Conservation (phyloP, 1,140 invertebrate genomes). For the Drosophila oshimai region DNA sequence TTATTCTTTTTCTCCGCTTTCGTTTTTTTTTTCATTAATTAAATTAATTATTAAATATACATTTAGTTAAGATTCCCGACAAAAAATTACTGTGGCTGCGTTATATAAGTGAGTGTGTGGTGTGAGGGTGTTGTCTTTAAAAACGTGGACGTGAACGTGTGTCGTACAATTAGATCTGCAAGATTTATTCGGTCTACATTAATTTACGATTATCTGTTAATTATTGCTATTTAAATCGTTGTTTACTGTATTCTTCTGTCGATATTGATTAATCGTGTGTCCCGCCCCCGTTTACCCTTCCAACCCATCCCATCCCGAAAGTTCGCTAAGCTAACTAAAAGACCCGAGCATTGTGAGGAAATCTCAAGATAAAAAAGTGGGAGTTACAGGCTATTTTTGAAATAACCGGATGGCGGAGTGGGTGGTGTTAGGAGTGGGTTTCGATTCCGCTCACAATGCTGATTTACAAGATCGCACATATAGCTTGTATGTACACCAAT, state of each 20-base stretch:
- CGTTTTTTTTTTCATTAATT: constrained; percentile 33
- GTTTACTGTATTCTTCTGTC: constrained; percentile 15
- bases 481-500: constrained; percentile 8
- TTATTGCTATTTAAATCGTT: constrained; percentile 47
- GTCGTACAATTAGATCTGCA: constrained; percentile 8
- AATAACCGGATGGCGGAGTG: constrained; percentile 11
- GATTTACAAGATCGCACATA: constrained; percentile 28
- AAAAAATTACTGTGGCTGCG: constrained; percentile 35
- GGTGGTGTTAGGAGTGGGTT: not conserved
- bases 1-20: constrained; percentile 37
- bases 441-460: constrained; percentile 24
- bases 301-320: not conserved
- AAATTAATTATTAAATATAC: constrained; percentile 76
- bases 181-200: constrained; percentile 8
- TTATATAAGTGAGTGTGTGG: constrained; percentile 4
- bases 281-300: not conserved
- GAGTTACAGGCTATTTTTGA: constrained; percentile 17
- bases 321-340: constrained; percentile 33
- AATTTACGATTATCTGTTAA: constrained; percentile 24
- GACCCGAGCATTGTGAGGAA: constrained; percentile 16
- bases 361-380: constrained; percentile 13
- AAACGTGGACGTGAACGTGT: constrained; percentile 21
- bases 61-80: constrained; percentile 66
- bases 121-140: constrained; percentile 18
- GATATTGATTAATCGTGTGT: not conserved